Conservation (phyloP, 2,888 invertebrate genomes). For the Rosalia funebris region DNA sequence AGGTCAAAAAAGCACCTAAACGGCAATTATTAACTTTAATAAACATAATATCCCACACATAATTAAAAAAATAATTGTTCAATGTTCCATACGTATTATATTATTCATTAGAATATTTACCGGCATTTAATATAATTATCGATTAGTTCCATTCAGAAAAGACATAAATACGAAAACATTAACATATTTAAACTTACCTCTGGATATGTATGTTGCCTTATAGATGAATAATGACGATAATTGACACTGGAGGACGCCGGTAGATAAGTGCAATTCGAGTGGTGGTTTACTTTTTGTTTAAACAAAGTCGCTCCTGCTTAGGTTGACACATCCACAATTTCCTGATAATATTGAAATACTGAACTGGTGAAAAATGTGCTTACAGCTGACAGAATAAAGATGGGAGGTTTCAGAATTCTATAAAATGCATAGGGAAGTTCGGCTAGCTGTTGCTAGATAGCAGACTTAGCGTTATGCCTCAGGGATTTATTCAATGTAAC, state of each 20-base stretch:
- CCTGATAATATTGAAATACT: conserved; percentile 20
- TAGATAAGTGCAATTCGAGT: neutral
- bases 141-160: neutral
- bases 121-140: neutral
- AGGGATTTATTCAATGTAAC: too few relatives aligned
- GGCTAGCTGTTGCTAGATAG: neutral
- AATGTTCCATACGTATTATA: too few relatives aligned
- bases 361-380: conserved; percentile 12
- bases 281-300: neutral
- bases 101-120: too few relatives aligned
- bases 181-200: neutral
- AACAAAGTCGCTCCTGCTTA: conserved; percentile 5
- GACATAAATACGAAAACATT: neutral
- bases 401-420: neutral
- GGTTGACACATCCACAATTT: conserved; percentile 18
- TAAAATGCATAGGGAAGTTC: neutral
- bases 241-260: neutral
- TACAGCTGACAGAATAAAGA: conserved; percentile 9
- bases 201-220: neutral
- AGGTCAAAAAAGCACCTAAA: too few relatives aligned
- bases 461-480: too few relatives aligned
- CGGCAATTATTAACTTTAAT: too few relatives aligned
- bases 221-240: neutral
- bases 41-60: too few relatives aligned
- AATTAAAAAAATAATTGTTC: too few relatives aligned